These are phyloP conservation scores for Colletes collaris DNA, from an alignment of 2,888 invertebrate species.

Conservation along the genomic window DNA sequence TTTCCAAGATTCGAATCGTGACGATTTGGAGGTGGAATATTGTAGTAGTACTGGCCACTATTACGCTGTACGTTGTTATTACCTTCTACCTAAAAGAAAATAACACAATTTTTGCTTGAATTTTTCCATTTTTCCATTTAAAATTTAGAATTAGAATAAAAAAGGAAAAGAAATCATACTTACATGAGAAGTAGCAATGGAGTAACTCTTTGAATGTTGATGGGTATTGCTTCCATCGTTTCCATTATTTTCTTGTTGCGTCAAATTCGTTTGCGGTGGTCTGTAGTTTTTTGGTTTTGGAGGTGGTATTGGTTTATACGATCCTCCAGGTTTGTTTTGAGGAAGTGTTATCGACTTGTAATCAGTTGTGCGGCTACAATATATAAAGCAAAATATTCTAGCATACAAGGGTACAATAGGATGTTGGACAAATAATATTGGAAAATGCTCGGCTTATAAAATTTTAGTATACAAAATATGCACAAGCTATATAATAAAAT, in stretches of 20 bases:
- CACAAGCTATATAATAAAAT: neutral
- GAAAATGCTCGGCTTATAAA: neutral
- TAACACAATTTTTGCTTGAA: neutral
- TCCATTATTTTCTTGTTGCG: conserved; percentile 77
- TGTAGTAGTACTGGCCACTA: conserved; percentile 84
- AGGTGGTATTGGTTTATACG: conserved; percentile 95
- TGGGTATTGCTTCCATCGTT: conserved; percentile 80
- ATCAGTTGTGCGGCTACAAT: conserved; percentile 80
- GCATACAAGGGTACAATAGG: conserved; percentile 69
- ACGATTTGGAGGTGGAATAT: conserved; percentile 81
- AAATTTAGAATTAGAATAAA: neutral
- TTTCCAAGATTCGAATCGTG: conserved; percentile 75
- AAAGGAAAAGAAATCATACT: neutral
- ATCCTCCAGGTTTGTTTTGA: conserved; percentile 79
- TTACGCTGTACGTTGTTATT: conserved; percentile 84
- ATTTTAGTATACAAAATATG: neutral
- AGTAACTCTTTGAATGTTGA: conserved; percentile 84
- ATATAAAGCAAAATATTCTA: conserved; percentile 70
- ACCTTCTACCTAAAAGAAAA: conserved; percentile 80
- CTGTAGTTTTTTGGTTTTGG: conserved; percentile 97
- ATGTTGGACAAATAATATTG: neutral
- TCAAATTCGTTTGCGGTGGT: conserved; percentile 85
- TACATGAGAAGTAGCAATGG: conserved; percentile 82
- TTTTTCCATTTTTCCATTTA: no score
- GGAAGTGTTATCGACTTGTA: conserved; percentile 81